phyloP scores from a whole-genome alignment of 2,888 invertebrate species.

The Thelaira solivaga region DNA sequence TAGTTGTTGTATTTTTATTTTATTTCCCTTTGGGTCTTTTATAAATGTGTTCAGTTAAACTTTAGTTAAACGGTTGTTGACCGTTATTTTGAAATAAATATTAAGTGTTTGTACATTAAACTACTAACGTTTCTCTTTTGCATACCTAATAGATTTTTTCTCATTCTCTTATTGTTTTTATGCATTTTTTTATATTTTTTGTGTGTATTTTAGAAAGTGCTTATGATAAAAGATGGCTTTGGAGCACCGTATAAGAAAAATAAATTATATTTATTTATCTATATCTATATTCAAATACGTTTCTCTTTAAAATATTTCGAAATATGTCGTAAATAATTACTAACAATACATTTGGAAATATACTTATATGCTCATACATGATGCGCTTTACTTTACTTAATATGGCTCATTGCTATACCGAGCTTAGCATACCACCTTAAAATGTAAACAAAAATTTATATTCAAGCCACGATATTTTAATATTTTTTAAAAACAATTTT shows the following conservation, averaged over 20 bases:
- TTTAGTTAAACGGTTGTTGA: conserved; percentile 62
- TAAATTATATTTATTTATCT: too few species aligned
- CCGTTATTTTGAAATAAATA: conserved; percentile 56
- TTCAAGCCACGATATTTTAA: conserved; percentile 44
- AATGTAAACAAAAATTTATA: conserved; percentile 16
- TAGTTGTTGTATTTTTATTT: conserved; percentile 25
- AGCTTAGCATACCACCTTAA: conserved; percentile 9
- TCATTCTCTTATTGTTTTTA: background rate
- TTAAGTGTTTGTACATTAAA: conserved; percentile 45
- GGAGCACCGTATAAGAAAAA: too few species aligned
- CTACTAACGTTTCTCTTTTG: conserved; percentile 44
- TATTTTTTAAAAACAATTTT: conserved; percentile 35
- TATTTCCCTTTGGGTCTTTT: conserved; percentile 14
- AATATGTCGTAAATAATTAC: too few species aligned
- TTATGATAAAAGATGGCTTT: too few species aligned
- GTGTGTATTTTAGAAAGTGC: too few species aligned
- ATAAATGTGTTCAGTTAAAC: conserved; percentile 46
- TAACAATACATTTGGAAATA: too few species aligned
- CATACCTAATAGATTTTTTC: conserved; percentile 34
- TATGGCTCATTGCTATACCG: background rate
- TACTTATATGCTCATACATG: background rate
- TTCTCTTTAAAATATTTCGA: too few species aligned
- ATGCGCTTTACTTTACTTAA: background rate
- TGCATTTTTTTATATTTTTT: too few species aligned
- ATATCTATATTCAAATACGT: too few species aligned